Conservation (phyloP, 2,888 invertebrate genomes). For the Caenorhabditis sp. region DNA sequence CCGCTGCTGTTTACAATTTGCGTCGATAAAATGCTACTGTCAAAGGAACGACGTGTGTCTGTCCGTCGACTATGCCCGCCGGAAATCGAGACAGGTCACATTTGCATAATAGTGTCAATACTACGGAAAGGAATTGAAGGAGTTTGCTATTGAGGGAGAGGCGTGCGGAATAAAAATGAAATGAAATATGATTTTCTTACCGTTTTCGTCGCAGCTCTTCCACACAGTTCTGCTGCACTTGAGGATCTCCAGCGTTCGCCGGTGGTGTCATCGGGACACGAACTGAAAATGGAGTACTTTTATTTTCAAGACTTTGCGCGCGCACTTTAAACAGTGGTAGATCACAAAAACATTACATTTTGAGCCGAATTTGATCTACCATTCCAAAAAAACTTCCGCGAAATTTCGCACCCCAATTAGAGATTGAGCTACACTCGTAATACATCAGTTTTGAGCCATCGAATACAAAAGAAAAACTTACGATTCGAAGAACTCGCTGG, state of each 20-base stretch:
- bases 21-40: slow-evolving; percentile 25
- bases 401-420: no score
- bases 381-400: no score
- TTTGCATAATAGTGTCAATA: slow-evolving; percentile 64
- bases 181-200: slow-evolving; percentile 63
- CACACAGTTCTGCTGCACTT: slow-evolving; percentile 76
- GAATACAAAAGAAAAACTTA: slow-evolving; percentile 6
- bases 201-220: slow-evolving; percentile 80
- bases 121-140: slow-evolving; percentile 11
- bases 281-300: slow-evolving; percentile 12
- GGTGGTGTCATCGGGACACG: slow-evolving; percentile 73
- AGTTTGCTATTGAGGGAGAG: slow-evolving; percentile 32
- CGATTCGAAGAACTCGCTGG: slow-evolving; percentile 38
- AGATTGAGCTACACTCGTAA: no score
- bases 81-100: slow-evolving; percentile 52
- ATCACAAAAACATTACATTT: no score
- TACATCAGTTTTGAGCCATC: background rate
- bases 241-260: slow-evolving; percentile 69
- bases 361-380: no score
- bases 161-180: slow-evolving; percentile 12
- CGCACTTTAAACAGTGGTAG: no score
- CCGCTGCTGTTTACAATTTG: background rate
- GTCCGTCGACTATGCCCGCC: background rate
- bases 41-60: slow-evolving; percentile 21
- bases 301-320: no score